These are phyloP conservation scores for Anniella stebbinsi DNA, from an alignment of 2,797 vertebrate genomes.

Conservation along the genomic window DNA sequence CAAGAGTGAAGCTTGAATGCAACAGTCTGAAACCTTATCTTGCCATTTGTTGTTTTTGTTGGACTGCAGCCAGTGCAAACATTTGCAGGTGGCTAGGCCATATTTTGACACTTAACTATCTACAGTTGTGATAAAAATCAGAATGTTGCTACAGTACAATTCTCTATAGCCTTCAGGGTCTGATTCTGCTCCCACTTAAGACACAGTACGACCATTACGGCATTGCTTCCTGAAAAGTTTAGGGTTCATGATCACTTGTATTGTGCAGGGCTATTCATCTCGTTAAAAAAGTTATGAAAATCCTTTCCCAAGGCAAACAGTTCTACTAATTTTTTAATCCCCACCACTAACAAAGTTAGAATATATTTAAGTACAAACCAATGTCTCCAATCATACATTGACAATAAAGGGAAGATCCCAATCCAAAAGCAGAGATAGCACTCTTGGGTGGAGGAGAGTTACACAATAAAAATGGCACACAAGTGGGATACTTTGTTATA, in stretches of 20 bases:
- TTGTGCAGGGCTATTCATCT: conserved; percentile 73
- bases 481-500: neutral
- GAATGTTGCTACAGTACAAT: conserved; percentile 86
- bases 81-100: conserved; percentile 88
- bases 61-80: conserved; percentile 84
- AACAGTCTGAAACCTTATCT: conserved; percentile 83
- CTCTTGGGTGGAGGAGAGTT: neutral
- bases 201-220: conserved; percentile 58
- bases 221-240: conserved; percentile 74
- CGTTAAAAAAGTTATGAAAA: conserved; percentile 27
- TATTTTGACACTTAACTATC: conserved; percentile 88
- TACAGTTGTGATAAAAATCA: conserved; percentile 89
- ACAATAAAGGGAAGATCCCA: neutral
- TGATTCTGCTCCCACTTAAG: conserved; percentile 62
- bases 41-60: conserved; percentile 85
- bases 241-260: conserved; percentile 77
- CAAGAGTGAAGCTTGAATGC: conserved; percentile 69
- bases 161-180: conserved; percentile 78
- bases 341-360: neutral
- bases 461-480: neutral
- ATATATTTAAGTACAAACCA: conserved; percentile 36
- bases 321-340: neutral
- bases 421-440: neutral
- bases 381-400: neutral
- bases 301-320: conserved; percentile 56